Base-by-base conservation (phyloP, 1,140 invertebrate genomes). In the Drosophila parvula region DNA sequence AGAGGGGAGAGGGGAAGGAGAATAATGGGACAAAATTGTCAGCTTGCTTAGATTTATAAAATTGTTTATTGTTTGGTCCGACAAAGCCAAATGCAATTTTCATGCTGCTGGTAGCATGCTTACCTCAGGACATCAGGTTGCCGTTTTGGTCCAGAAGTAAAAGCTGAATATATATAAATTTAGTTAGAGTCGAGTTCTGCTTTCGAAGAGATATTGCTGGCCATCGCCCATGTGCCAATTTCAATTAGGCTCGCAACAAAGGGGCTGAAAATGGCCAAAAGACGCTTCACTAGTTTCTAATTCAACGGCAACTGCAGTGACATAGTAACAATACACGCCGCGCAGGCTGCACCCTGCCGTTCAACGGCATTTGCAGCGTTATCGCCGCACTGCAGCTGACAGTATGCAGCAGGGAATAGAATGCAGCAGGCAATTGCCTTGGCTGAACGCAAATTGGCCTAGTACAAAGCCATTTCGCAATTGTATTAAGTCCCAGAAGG, bases 391-490 rank as follows among this genome's bases (percentile, higher is more conserved):
- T 81, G 74, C 81, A 85, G 82, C 62, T 68, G 76, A 67, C 77
- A 78, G 81, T 62, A 48, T 63, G 57, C 55, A 59, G 47, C 5
- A 12, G 14, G 14, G 53, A 56, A 27, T 60, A 70, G 78, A 44
- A 41, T 45, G 47, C 64, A 64, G 30, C 34, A 47, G 36, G 64
- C 55, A 73, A 59, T 36, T 51, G 70, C 55, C 47, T 43, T 53
- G 68, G 47, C 38, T 74, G 56, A 55, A 74, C 50, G 63, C 82
- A 86, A 88, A 86, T 86, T 86, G 82, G 82, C 82, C 83, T 69
- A 67, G 83, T 76, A 60, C 67, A 79, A 82, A 80, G 76, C 70
- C 79, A 74, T 79, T 86, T 74, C 60, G 78, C 67, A 82, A 88
- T 85, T 88, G 75, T 88, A 82, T 88, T 88, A 83, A 74, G 67